Evolutionary conservation across 1,140 invertebrate genomes (phyloP).

Genomic region (Apis cerana): DNA sequence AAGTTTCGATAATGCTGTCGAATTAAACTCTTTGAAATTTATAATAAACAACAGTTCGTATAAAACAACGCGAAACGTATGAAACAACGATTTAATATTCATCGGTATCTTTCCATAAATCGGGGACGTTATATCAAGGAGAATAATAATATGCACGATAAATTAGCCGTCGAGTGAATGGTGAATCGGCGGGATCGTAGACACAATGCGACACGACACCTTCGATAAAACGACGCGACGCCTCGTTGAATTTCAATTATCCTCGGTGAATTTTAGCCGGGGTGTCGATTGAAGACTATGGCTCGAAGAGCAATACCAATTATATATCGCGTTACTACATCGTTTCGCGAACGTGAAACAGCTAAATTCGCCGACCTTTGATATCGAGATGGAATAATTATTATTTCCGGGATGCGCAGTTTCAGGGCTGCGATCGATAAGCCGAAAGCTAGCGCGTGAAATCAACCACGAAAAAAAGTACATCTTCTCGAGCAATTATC

Average conservation of each 20-base stretch:
- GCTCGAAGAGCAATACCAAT: not conserved
- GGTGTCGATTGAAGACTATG: not conserved
- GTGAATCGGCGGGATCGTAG: not conserved
- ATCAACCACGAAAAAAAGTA: not conserved
- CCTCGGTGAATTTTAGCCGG: not conserved
- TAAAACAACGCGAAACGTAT: not conserved
- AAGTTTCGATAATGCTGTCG: not conserved
- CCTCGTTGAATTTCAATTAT: conserved; percentile 4
- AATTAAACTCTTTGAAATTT: conserved; percentile 28
- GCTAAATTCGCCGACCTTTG: not conserved
- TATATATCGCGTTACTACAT: not conserved
- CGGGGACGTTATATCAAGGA: not conserved
- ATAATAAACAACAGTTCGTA: not conserved
- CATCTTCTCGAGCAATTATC: conserved; percentile 12
- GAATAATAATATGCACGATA: not conserved
- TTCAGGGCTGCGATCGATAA: not conserved
- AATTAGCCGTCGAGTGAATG: not conserved
- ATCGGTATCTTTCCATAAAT: not conserved
- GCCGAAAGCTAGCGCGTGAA: not conserved
- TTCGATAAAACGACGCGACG: not conserved
- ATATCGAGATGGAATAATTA: conserved; percentile 18
- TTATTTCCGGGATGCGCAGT: not conserved
- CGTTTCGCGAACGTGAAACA: not conserved
- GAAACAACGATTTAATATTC: not conserved
- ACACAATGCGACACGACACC: not conserved